Evolutionary conservation across 2,888 invertebrate genomes (phyloP).

Genomic region (Ectropis crepuscularia): DNA sequence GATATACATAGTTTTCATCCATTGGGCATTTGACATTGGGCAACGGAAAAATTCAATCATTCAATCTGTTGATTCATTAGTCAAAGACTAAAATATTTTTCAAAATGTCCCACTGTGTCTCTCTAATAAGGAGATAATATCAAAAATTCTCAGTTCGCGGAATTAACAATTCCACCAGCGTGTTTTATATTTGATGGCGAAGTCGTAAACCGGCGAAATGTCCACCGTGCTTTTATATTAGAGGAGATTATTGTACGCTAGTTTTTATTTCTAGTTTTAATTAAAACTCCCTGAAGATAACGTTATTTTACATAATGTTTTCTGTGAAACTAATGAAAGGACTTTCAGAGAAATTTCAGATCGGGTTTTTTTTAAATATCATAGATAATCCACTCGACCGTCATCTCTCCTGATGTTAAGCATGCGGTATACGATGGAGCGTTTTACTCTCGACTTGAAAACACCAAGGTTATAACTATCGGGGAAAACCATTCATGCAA

Average conservation of each 20-base stretch:
- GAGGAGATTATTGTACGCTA: constrained; percentile 38
- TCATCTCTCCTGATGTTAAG: too few relatives aligned
- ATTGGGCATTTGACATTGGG: too few relatives aligned
- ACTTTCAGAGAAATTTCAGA: too few relatives aligned
- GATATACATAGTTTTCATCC: too few relatives aligned
- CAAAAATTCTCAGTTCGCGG: constrained; percentile 72
- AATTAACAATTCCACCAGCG: constrained; percentile 80
- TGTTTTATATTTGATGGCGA: constrained; percentile 73
- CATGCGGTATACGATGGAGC: too few relatives aligned
- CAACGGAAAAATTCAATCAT: too few relatives aligned
- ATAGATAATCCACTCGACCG: too few relatives aligned
- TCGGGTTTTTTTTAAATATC: too few relatives aligned
- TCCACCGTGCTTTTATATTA: constrained; percentile 57
- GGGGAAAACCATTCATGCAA: too few relatives aligned
- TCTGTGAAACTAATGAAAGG: not conserved
- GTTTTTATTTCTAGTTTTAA: constrained; percentile 36
- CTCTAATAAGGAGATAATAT: constrained; percentile 62
- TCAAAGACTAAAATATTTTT: not conserved
- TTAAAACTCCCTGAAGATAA: constrained; percentile 20
- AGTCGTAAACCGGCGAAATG: constrained; percentile 62
- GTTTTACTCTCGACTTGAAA: too few relatives aligned
- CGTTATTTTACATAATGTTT: constrained; percentile 5
- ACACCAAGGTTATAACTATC: too few relatives aligned
- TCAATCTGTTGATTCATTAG: too few relatives aligned
- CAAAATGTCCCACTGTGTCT: constrained; percentile 48